phyloP scores from a whole-genome alignment of 1,140 invertebrate species.

The Drosophila eugracilis region DNA sequence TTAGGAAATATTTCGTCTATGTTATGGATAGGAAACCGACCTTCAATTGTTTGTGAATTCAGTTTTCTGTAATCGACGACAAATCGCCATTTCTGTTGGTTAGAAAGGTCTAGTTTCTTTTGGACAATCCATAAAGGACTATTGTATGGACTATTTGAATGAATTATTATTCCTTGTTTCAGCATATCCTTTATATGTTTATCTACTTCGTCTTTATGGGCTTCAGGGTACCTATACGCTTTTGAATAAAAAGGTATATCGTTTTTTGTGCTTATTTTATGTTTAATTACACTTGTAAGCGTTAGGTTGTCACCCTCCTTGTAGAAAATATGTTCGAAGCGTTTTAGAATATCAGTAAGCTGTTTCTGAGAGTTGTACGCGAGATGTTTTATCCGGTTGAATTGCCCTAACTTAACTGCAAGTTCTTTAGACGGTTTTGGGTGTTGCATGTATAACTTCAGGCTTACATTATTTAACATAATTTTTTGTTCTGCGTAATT shows the following conservation, averaged over 20 bases:
- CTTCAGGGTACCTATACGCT: conserved; percentile 14
- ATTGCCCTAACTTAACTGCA: background rate
- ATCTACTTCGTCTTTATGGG: conserved; percentile 11
- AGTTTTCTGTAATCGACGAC: conserved; percentile 12
- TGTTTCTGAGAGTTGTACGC: too few relatives aligned
- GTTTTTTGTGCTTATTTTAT: conserved; percentile 16
- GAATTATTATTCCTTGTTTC: conserved; percentile 17
- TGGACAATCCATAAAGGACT: conserved; percentile 7
- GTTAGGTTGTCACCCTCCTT: conserved; percentile 5
- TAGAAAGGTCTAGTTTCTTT: conserved; percentile 7
- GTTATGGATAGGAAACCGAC: background rate
- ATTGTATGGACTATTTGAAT: conserved; percentile 10
- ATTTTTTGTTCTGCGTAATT: background rate
- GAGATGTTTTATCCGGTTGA: background rate
- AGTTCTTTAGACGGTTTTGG: background rate
- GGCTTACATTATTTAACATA: background rate
- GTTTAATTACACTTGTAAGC: conserved; percentile 9
- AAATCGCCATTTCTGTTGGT: conserved; percentile 11
- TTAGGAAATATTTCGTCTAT: background rate
- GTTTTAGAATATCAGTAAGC: background rate
- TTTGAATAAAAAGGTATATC: conserved; percentile 9
- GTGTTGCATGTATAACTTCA: too few relatives aligned
- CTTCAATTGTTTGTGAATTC: background rate
- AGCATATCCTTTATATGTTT: conserved; percentile 1
- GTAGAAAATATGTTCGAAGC: background rate